These are phyloP conservation scores for Apus apus DNA, from an alignment of 2,113 vertebrate species.

Conservation along the genomic window DNA sequence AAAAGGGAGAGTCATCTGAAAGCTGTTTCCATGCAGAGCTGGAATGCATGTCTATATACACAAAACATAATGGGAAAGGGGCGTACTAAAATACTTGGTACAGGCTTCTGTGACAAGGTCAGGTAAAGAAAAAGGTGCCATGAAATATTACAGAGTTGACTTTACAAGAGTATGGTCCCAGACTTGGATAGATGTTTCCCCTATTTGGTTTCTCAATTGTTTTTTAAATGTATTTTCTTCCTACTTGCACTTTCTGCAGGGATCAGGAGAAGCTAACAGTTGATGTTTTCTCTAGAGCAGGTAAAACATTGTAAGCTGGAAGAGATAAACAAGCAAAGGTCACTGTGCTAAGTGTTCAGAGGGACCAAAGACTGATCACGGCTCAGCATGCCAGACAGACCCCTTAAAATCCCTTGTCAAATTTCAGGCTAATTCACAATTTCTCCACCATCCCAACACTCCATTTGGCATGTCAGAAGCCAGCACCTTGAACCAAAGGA, in stretches of 20 bases:
- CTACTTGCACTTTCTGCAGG: background rate
- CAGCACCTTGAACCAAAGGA: background rate
- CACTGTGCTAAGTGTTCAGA: background rate
- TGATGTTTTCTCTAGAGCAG: background rate
- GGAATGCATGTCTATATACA: fast-evolving
- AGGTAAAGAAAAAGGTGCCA: background rate
- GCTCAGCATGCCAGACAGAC: background rate
- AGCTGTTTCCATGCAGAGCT: background rate
- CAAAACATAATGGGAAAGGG: background rate
- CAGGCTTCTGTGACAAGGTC: background rate
- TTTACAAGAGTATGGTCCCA: background rate
- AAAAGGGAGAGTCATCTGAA: background rate
- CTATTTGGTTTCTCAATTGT: background rate
- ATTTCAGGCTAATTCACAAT: background rate
- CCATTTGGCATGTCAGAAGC: background rate
- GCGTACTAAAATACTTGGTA: background rate
- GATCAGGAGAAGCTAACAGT: background rate
- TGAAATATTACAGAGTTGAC: background rate
- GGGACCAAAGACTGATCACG: background rate
- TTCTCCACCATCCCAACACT: background rate
- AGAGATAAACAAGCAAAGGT: background rate
- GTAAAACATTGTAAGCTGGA: background rate
- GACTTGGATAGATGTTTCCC: background rate
- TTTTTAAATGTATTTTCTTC: background rate
- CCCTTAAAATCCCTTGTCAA: background rate